Evolutionary conservation across 2,797 vertebrate genomes (phyloP).

Genomic region (Bucorvus abyssinicus): DNA sequence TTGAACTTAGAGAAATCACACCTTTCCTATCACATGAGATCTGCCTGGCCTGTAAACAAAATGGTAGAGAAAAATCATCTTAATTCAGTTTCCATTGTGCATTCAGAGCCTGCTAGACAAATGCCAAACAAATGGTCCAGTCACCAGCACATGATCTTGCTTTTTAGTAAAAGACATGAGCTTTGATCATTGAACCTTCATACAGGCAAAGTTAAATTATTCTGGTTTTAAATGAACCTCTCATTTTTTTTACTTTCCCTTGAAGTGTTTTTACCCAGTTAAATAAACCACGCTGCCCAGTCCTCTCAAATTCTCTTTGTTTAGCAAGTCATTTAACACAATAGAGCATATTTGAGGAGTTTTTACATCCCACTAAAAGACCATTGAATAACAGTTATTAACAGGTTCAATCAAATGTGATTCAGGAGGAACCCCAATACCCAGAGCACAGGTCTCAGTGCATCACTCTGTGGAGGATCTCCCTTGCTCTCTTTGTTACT

Average conservation of each 20-base stretch:
- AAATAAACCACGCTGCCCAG: accelerated
- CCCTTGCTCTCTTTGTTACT: not conserved
- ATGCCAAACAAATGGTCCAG: not conserved
- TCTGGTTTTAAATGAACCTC: not conserved
- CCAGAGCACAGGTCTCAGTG: not conserved
- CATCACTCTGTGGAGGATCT: too few species aligned
- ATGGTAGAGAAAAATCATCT: not conserved
- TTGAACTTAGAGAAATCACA: not conserved
- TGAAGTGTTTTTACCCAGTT: not conserved
- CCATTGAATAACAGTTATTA: not conserved
- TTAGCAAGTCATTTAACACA: not conserved
- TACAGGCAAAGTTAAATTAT: not conserved
- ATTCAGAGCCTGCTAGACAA: not conserved
- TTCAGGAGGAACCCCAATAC: not conserved
- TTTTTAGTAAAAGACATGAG: not conserved
- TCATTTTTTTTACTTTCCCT: not conserved
- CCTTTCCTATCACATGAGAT: not conserved
- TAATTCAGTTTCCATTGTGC: not conserved
- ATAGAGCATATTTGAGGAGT: too few species aligned
- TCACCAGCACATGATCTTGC: not conserved
- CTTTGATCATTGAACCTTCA: not conserved
- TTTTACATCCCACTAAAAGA: not conserved
- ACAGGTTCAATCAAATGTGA: not conserved
- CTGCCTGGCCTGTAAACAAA: not conserved
- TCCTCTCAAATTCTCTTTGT: not conserved